Evolutionary conservation across 2,888 invertebrate genomes (phyloP).

Genomic region (Melieria picta): DNA sequence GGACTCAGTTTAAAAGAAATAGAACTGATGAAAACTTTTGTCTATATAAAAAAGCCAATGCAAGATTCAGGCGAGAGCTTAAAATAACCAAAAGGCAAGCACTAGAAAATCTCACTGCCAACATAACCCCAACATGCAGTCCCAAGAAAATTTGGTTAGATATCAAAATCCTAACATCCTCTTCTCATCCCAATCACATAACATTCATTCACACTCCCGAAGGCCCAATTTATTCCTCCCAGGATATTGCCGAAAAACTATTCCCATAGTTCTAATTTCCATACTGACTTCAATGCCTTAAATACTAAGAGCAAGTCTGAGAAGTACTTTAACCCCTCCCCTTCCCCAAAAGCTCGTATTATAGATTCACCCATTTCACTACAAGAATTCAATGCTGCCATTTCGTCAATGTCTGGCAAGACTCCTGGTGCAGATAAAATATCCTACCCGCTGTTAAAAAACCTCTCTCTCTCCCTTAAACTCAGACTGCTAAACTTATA

Average conservation of each 20-base stretch:
- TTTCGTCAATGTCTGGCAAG: not conserved
- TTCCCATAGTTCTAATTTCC: too few species aligned
- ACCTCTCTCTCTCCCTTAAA: too few species aligned
- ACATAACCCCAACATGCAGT: constrained; percentile 8
- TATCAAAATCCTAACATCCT: constrained; percentile 14
- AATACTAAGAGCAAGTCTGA: not conserved
- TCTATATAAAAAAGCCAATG: constrained; percentile 18
- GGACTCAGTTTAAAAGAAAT: too few species aligned
- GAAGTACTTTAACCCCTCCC: too few species aligned
- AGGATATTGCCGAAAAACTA: too few species aligned
- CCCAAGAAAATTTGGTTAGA: constrained; percentile 19
- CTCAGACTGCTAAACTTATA: too few species aligned
- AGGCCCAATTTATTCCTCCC: too few species aligned
- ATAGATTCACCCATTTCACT: not conserved
- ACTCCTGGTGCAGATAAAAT: constrained; percentile 13
- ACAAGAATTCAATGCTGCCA: not conserved
- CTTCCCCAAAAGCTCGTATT: not conserved
- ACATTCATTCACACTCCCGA: too few species aligned
- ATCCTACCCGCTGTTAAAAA: not conserved
- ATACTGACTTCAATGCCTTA: too few species aligned
- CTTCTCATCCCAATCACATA: too few species aligned
- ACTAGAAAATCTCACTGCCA: constrained; percentile 9
- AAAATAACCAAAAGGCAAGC: constrained; percentile 12
- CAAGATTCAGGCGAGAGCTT: not conserved
- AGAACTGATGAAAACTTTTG: too few species aligned